phyloP scores from a whole-genome alignment of 92 coral and sea anemone genomes.

The Porites divaricata region DNA sequence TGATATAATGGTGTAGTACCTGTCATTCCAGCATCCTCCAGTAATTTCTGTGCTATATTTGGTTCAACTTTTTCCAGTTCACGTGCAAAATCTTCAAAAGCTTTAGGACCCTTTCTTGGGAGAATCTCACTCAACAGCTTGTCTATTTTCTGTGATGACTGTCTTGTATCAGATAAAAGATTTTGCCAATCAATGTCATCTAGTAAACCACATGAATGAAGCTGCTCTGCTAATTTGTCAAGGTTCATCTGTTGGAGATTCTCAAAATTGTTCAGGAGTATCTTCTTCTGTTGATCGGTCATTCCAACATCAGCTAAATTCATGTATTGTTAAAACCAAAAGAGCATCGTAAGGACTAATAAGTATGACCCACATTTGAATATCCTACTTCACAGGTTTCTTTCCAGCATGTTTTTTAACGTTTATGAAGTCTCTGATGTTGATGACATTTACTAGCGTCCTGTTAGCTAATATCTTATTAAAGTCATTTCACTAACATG shows the following conservation, averaged over 20 bases:
- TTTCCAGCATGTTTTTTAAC: too few species aligned
- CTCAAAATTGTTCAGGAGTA: not conserved
- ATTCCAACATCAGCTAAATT: slow-evolving; percentile 18
- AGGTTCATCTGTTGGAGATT: not conserved
- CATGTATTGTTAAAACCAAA: not conserved
- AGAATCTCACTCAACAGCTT: slow-evolving; percentile 30
- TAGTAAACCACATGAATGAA: slow-evolving; percentile 1
- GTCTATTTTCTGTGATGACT: not conserved
- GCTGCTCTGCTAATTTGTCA: not conserved
- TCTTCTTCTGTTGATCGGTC: slow-evolving; percentile 20
- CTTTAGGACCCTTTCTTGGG: slow-evolving; percentile 44
- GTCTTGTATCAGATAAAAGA: not conserved
- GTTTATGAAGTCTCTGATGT: too few species aligned
- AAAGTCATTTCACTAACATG: too few species aligned
- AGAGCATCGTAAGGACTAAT: not conserved
- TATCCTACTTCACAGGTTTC: too few species aligned
- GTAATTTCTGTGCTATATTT: not conserved
- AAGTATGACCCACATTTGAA: not conserved
- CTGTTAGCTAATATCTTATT: too few species aligned
- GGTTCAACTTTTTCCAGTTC: not conserved
- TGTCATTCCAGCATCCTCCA: not conserved
- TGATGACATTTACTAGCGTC: too few species aligned
- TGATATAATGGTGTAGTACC: not conserved
- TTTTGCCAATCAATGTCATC: slow-evolving; percentile 25
- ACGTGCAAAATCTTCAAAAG: slow-evolving; percentile 18